Evolutionary conservation across 2,888 invertebrate species (phyloP), one percentile per base, ranked within the genome.

Genomic region (Patella depressa): DNA sequence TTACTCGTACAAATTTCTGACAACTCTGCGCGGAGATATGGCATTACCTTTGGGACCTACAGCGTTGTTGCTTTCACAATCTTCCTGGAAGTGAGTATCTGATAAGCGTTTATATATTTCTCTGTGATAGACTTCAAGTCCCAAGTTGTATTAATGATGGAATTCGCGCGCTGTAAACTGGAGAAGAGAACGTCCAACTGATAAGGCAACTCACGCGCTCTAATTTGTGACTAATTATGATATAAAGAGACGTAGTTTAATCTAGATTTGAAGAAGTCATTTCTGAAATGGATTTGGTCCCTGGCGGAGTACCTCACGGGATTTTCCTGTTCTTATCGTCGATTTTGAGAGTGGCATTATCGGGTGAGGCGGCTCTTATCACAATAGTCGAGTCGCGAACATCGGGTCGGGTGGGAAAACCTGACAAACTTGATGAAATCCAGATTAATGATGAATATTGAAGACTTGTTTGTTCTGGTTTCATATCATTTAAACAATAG

Each of bases 361-460:
- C 65, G 24, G 24, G 65, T 65, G 65, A 19, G 24, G 65, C 19
- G 19, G 19, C 19, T 3, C 65, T 65, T 65, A 65, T 65, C 65
- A 24, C 65, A 12, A 65, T 65, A 65, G 19, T 24, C 12, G 65
- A 24, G 65, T 65, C 24, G 24, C 11, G 19, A 24, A 9, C 65
- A n/a, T 24, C 19, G 45, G 45, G 9, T 19, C 65, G 65, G 24
- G 19, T 12, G 65, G 65, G 65, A 65, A 65, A 65, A 65, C 9
- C 65, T 65, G 65, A 65, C 65, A 65, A 65, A 65, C 24, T 65
- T 65, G 65, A 65, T 65, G 65, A 65, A 65, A 65, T 24, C 19
- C 65, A 65, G 65, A 65, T 65, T 65, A 65, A 65, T 65, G 45
- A 9, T 65, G 65, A 24, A 65, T 4, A 24, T 65, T 24, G 65